Base-by-base conservation (phyloP, 2,113 vertebrate species). In the Mesocricetus auratus region DNA sequence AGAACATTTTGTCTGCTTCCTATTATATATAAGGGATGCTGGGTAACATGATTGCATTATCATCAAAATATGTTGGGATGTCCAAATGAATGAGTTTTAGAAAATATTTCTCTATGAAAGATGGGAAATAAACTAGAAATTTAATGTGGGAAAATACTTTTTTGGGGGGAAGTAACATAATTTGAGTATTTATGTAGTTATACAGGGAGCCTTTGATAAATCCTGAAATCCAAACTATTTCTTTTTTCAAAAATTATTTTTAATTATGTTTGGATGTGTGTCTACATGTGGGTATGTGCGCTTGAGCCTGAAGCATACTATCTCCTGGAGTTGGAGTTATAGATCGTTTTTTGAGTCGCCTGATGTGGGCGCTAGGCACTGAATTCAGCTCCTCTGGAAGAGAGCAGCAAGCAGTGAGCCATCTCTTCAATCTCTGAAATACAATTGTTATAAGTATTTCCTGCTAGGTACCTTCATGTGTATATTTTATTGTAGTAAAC, bases 111-210 rank as follows among this genome's bases (percentile, higher is more conserved):
- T 71, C 13, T 73, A 15, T 89, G 39, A 95, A 86, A 36, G 26
- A 73, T 56, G 64, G 66, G 9, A 39, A 22, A 45, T 53, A 73
- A 82, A 50, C 75, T 60, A 96, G 56, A 97, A 31, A 93, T 36
- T 45, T 83, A 77, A 89, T 36, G 73, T 89, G 71, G 79, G 50
- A 87, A 95, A 47, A 11, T n/a, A n/a, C 7, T 68, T 82, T 86
- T 91, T 5, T 95, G 82, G 64, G 60, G 36, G 33, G 21, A 90
- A 88, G 19, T 62, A 71, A 92, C 93, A 45, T 75, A 22, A 83
- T 58, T 83, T 85, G 83, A 89, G 21, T 64, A 64, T 91, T 95
- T 89, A 93, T 69, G 1, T 78, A 92, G 68, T 47, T 86, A 91
- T n/a, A 47, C 2, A 74, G 60, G 39, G 74, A 58, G 4, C 3